Percentiles rank a stretch among this genome's conserved stretches.
Conservation (phyloP, 2,797 vertebrate genomes). For the Chelonia mydas region DNA sequence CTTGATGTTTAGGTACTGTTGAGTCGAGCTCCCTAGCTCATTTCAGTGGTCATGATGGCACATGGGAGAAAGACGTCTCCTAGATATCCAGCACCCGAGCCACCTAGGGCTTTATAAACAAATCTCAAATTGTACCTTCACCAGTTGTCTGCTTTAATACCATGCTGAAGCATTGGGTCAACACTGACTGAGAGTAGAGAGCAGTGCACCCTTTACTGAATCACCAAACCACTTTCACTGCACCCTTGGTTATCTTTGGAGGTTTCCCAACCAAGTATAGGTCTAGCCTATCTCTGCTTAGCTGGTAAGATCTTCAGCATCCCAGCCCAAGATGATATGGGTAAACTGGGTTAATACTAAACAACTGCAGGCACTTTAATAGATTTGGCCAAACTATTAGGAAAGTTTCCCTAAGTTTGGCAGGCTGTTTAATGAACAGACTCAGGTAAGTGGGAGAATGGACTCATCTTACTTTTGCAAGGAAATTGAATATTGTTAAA, state of each 20-base stretch:
- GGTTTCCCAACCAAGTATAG: accelerated
- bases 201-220: not conserved
- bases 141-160: not conserved
- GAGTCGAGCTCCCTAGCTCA: not conserved
- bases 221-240: accelerated
- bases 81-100: not conserved
- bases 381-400: not conserved
- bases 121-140: not conserved
- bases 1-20: not conserved
- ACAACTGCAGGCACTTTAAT: not conserved
- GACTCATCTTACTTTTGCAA: constrained; percentile 21
- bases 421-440: not conserved
- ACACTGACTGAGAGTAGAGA: not conserved
- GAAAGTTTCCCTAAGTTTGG: not conserved
- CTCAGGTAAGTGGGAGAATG: constrained; percentile 48
- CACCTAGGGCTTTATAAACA: not conserved
- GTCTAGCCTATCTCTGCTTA: not conserved
- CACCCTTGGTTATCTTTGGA: not conserved
- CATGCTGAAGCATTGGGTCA: not conserved
- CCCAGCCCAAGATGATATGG: accelerated
- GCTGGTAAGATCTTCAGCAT: not conserved
- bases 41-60: accelerated
- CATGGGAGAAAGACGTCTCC: not conserved
- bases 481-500: constrained; percentile 33
- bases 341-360: not conserved